phyloP scores from a whole-genome alignment of 2,797 vertebrate genomes.

The Halcyon leucocephala region DNA sequence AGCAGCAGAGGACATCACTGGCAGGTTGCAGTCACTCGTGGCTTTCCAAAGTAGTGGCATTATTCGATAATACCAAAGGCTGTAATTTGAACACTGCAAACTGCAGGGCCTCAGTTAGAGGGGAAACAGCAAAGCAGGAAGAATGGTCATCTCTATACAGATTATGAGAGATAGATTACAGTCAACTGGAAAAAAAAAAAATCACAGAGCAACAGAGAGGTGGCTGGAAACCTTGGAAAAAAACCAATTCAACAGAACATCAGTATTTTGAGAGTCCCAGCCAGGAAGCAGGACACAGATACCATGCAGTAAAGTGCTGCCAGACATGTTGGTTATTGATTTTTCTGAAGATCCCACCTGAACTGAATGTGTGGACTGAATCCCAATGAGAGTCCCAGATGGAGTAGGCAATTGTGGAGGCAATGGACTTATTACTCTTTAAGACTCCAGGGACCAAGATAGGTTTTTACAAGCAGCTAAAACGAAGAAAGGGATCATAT shows the following conservation, averaged over 20 bases:
- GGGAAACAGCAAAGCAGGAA: conserved; percentile 32
- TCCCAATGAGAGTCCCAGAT: conserved; percentile 68
- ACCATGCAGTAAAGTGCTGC: conserved; percentile 52
- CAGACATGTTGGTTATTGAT: conserved; percentile 64
- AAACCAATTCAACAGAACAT: conserved; percentile 15
- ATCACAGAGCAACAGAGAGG: background rate
- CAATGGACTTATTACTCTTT: conserved; percentile 61
- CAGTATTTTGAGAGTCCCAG: conserved; percentile 44
- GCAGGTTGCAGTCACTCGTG: background rate
- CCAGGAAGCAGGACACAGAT: conserved; percentile 60
- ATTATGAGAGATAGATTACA: conserved; percentile 63
- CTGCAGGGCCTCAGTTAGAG: conserved; percentile 41
- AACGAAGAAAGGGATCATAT: conserved; percentile 72
- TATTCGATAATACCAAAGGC: background rate
- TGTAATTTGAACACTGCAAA: conserved; percentile 45
- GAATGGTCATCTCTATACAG: conserved; percentile 34
- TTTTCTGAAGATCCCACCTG: conserved; percentile 67
- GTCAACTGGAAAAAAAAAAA: conserved; percentile 24
- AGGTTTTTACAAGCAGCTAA: conserved; percentile 72
- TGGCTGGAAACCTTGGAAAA: conserved; percentile 64
- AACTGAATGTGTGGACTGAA: conserved; percentile 50
- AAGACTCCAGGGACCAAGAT: conserved; percentile 58
- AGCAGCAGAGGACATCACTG: background rate
- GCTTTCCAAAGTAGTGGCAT: background rate
- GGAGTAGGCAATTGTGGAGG: conserved; percentile 57